Percentiles rank a stretch among this genome's conserved stretches.
Evolutionary conservation across 2,888 invertebrate species (phyloP).

Genomic region (Cephalotes varians): DNA sequence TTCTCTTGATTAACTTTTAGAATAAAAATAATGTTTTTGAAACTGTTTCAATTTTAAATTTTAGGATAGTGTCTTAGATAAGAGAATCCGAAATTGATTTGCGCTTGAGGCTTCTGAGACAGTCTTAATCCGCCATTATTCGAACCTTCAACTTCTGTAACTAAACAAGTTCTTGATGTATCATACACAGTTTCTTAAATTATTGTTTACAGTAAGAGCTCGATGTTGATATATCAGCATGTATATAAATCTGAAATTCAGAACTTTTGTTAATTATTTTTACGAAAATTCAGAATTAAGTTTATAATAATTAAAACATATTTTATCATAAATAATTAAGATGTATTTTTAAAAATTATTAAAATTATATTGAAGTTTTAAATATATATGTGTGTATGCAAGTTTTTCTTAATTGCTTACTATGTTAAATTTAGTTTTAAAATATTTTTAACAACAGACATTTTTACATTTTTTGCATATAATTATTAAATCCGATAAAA

Average conservation of each 20-base stretch:
- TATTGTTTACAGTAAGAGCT: neutral
- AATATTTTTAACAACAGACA: neutral
- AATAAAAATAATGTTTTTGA: conserved; percentile 3
- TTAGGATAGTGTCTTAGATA: neutral
- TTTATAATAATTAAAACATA: neutral
- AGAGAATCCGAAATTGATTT: conserved; percentile 9
- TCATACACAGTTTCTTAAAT: conserved; percentile 19
- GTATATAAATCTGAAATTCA: neutral
- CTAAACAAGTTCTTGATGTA: neutral
- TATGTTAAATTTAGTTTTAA: conserved; percentile 14
- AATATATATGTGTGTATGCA: neutral
- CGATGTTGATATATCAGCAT: neutral
- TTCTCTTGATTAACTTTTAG: neutral
- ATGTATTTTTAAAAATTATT: neutral
- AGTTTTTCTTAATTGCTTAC: neutral
- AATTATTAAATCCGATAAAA: neutral
- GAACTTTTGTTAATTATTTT: neutral
- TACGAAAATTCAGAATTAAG: neutral
- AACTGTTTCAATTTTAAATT: neutral
- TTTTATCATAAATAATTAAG: neutral
- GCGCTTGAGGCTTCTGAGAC: neutral
- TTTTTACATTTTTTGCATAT: neutral
- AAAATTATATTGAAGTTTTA: neutral
- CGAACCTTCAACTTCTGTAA: neutral
- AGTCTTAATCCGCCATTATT: conserved; percentile 16